phyloP scores from a whole-genome alignment of 2,888 invertebrate genomes.

The Cataglyphis livida region DNA sequence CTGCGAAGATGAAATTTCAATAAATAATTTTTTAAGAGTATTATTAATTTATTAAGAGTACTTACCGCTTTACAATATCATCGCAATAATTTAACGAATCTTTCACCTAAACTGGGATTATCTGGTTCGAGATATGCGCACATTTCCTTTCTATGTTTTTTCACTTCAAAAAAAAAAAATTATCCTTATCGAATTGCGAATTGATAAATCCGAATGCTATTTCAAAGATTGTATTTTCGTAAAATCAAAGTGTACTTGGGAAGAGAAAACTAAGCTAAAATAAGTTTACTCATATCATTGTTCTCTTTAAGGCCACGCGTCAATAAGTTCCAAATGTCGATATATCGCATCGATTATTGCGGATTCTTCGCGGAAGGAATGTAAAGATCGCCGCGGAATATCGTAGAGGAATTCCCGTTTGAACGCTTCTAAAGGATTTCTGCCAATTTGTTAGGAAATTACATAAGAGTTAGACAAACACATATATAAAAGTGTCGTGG shows the following conservation, averaged over 20 bases:
- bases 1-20: not conserved
- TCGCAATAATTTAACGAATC: not conserved
- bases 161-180: not conserved
- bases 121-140: not conserved
- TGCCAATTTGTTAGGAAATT: not conserved
- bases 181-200: slow-evolving; percentile 5
- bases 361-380: slow-evolving; percentile 27
- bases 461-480: not conserved
- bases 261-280: slow-evolving; percentile 46
- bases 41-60: no score
- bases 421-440: not conserved
- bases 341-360: slow-evolving; percentile 44
- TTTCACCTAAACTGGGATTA: not conserved
- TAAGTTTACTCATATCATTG: slow-evolving; percentile 48
- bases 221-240: slow-evolving; percentile 21
- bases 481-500: not conserved
- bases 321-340: slow-evolving; percentile 43
- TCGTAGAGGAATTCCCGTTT: slow-evolving; percentile 3
- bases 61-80: not conserved
- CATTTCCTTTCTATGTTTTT: not conserved
- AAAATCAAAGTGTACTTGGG: slow-evolving; percentile 5
- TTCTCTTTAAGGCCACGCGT: slow-evolving; percentile 42
- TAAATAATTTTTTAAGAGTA: not conserved
- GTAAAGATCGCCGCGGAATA: slow-evolving; percentile 49
- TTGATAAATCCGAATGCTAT: slow-evolving; percentile 12